These are phyloP conservation scores for Myotis myotis DNA, from an alignment of 2,797 vertebrate genomes.

Conservation along the genomic window DNA sequence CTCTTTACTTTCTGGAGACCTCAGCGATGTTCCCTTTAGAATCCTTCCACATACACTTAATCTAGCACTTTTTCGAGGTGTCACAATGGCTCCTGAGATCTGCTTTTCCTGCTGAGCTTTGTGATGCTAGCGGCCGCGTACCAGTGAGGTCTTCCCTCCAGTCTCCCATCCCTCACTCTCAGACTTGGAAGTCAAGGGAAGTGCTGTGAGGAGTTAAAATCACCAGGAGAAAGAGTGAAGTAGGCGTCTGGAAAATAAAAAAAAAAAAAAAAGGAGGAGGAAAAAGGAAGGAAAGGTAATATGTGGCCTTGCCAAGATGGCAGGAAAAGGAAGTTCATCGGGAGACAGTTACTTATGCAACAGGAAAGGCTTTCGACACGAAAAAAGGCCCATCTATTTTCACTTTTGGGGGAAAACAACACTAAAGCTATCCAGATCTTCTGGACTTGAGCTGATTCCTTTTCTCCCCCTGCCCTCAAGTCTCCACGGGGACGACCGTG, in stretches of 20 bases:
- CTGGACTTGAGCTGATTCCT: conserved; percentile 57
- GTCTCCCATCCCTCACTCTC: no score
- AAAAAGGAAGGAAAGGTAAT: background rate
- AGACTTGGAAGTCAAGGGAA: background rate
- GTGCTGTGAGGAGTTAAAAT: conserved; percentile 8
- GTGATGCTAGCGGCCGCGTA: background rate
- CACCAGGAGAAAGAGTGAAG: background rate
- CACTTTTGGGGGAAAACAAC: conserved; percentile 50
- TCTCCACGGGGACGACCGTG: background rate
- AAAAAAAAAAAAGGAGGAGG: background rate
- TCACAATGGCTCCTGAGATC: background rate
- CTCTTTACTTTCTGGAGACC: background rate
- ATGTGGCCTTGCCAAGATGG: background rate
- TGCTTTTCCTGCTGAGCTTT: background rate
- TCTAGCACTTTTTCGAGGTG: background rate
- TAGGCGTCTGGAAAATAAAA: background rate
- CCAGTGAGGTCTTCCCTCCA: background rate
- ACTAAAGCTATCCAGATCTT: conserved; percentile 32
- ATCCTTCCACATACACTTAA: background rate
- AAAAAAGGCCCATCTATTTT: conserved; percentile 35
- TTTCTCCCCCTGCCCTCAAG: background rate
- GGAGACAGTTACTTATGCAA: conserved; percentile 28
- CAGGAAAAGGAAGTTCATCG: background rate
- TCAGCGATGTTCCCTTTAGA: background rate
- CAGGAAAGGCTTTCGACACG: conserved; percentile 33